Conservation (phyloP, 2,888 invertebrate genomes). For the Dolichomitus sp. region DNA sequence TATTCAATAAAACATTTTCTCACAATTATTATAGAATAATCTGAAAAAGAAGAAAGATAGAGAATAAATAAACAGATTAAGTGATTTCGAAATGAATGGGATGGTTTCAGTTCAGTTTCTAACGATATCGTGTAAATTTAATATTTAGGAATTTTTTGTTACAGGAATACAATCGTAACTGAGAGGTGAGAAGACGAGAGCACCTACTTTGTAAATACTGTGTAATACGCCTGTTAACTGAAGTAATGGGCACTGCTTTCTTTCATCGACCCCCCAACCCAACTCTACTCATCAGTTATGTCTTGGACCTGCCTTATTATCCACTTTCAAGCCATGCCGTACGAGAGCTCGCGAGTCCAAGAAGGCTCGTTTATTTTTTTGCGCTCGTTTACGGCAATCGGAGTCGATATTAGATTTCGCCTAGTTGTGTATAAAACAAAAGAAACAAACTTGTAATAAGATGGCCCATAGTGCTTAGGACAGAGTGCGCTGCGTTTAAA, state of each 20-base stretch:
- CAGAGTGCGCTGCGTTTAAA: slow-evolving; percentile 54
- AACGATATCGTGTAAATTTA: not conserved
- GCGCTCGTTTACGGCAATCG: slow-evolving; percentile 57
- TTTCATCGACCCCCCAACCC: slow-evolving; percentile 55
- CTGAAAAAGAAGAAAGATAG: too few species aligned
- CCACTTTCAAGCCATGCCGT: slow-evolving; percentile 46
- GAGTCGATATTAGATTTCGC: slow-evolving; percentile 65
- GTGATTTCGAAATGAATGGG: too few species aligned
- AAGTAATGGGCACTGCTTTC: slow-evolving; percentile 69
- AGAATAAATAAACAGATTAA: too few species aligned
- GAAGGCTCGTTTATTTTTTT: slow-evolving; percentile 51
- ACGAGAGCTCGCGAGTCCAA: slow-evolving; percentile 43
- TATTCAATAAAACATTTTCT: too few species aligned
- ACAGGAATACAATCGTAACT: slow-evolving; percentile 79
- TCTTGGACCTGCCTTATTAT: slow-evolving; percentile 74
- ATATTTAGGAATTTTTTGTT: slow-evolving; percentile 66
- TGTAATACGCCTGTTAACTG: slow-evolving; percentile 81
- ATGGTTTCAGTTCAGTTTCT: too few species aligned
- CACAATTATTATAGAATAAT: too few species aligned
- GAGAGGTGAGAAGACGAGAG: slow-evolving; percentile 72
- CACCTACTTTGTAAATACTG: slow-evolving; percentile 82
- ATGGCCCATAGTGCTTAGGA: slow-evolving; percentile 76
- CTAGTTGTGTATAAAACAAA: slow-evolving; percentile 73
- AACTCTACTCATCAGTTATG: slow-evolving; percentile 38
- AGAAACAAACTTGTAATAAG: slow-evolving; percentile 66